Percentiles rank a stretch among this genome's conserved stretches.
Conservation (phyloP, 2,113 vertebrate genomes). For the Tympanuchus pallidicinctus region DNA sequence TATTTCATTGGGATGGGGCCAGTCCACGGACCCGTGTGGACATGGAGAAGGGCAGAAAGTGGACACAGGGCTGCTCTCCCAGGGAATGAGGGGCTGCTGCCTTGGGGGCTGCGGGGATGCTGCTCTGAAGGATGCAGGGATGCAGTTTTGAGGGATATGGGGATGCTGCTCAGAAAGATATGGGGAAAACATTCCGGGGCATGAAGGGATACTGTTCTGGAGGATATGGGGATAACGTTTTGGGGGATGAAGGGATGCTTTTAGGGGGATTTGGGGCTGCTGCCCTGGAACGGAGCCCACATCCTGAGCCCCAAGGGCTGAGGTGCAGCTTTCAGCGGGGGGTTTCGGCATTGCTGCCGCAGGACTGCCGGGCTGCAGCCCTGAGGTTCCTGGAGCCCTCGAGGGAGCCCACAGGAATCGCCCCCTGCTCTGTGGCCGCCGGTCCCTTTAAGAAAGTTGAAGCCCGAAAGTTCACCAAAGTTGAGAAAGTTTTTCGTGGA, state of each 20-base stretch:
- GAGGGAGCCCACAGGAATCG: neutral
- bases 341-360: neutral
- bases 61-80: neutral
- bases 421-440: neutral
- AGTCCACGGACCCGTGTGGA: accelerated
- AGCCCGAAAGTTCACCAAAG: constrained; percentile 71
- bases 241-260: neutral
- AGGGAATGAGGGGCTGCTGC: too few species aligned
- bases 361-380: neutral
- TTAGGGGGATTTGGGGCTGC: too few species aligned
- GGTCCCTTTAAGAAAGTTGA: constrained; percentile 79
- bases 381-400: neutral
- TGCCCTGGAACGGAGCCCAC: accelerated
- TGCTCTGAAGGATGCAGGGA: neutral
- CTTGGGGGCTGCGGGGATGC: neutral
- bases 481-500: constrained; percentile 73
- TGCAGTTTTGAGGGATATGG: neutral
- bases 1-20: neutral
- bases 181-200: neutral
- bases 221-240: neutral
- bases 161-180: too few species aligned
- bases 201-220: neutral
- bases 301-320: neutral
- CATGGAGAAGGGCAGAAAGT: neutral
- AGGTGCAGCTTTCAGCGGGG: neutral